Conservation (phyloP, 2,888 invertebrate species). For the Patella caerulea region DNA sequence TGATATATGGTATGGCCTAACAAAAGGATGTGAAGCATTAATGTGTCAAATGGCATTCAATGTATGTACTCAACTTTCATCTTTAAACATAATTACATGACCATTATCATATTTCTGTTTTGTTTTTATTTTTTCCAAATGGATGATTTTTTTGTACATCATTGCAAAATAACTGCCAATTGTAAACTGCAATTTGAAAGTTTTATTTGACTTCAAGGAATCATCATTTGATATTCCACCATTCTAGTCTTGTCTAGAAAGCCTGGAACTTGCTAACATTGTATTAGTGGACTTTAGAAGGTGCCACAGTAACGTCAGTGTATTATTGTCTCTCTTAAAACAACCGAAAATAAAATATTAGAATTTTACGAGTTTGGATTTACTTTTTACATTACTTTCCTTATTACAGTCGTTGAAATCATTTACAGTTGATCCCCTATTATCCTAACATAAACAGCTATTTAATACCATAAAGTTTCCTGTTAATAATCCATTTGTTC, state of each 20-base stretch:
- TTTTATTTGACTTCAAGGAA: constrained; percentile 23
- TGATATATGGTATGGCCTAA: not conserved
- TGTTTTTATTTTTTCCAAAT: constrained; percentile 17
- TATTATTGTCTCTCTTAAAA: constrained; percentile 31
- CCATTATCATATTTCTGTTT: constrained; percentile 12
- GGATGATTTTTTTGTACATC: constrained; percentile 27
- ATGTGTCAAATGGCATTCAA: constrained; percentile 4
- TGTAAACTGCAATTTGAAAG: constrained; percentile 25
- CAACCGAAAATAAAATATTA: constrained; percentile 30
- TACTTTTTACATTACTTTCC: too few species aligned
- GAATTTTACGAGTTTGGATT: constrained; percentile 19
- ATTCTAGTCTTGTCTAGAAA: constrained; percentile 8
- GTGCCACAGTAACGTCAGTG: constrained; percentile 29
- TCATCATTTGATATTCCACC: constrained; percentile 1
- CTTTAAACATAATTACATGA: constrained; percentile 3
- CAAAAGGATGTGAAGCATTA: constrained; percentile 10
- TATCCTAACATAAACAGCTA: too few species aligned
- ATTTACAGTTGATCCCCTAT: too few species aligned
- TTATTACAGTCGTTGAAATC: too few species aligned
- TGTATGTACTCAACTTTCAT: constrained; percentile 12
- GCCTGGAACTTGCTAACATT: constrained; percentile 15
- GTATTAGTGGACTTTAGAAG: constrained; percentile 18
- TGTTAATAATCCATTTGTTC: too few species aligned
- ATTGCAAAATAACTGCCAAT: constrained; percentile 22
- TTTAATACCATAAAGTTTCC: too few species aligned